Evolutionary conservation across 1,140 invertebrate genomes (phyloP).

Genomic region (Paracyclopina nana): DNA sequence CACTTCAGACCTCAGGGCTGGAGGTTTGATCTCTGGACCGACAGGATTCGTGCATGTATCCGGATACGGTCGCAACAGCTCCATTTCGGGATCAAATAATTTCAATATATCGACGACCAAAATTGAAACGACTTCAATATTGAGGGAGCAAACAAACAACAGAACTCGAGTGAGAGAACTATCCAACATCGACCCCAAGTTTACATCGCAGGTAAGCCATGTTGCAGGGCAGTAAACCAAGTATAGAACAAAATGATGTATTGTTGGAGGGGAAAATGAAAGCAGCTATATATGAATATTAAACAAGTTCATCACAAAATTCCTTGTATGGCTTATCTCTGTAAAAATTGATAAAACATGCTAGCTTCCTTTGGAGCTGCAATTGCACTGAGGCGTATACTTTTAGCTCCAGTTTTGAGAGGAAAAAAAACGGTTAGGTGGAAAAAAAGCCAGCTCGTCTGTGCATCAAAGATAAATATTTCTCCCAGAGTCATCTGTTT

Average conservation of each 20-base stretch:
- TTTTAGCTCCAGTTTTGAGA: background rate
- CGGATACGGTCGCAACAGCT: background rate
- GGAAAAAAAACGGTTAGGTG: no score
- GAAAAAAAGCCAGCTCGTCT: no score
- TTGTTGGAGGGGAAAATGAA: no score
- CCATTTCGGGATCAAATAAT: no score
- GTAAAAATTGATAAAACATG: background rate
- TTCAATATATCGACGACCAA: no score
- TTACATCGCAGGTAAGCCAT: constrained; percentile 10
- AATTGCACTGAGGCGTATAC: background rate
- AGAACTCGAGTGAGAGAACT: background rate
- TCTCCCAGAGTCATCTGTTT: no score
- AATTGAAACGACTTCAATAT: no score
- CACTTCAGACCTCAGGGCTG: constrained; percentile 1
- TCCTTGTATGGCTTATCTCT: background rate
- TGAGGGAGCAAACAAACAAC: no score
- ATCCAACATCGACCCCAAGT: constrained; percentile 11
- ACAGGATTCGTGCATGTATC: no score
- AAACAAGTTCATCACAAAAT: background rate
- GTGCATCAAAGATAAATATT: no score
- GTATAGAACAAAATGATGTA: no score
- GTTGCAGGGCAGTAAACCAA: no score
- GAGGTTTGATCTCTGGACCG: background rate
- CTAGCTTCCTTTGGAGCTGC: background rate
- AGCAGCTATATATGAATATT: background rate